Percentiles rank a stretch among this genome's conserved stretches.
phyloP scores from a whole-genome alignment of 2,113 vertebrate species.

The Petroica traversi region DNA sequence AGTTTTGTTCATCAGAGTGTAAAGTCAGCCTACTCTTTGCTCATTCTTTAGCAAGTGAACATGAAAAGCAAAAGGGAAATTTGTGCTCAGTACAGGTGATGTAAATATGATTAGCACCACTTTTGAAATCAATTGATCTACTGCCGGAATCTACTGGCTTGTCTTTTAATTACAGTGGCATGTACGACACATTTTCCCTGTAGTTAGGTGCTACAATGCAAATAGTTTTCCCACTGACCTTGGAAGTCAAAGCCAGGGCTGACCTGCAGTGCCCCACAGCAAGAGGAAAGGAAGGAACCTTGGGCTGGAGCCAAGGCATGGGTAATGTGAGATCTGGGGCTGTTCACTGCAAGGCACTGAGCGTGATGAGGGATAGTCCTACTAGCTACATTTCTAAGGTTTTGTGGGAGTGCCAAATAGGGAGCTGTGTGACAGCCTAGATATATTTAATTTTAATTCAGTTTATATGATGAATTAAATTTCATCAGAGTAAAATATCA shows the following conservation, averaged over 20 bases:
- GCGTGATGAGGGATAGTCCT: accelerated
- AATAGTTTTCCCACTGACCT: not conserved
- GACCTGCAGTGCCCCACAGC: not conserved
- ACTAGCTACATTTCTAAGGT: not conserved
- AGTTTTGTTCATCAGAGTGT: not conserved
- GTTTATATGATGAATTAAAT: not conserved
- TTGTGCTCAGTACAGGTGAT: not conserved
- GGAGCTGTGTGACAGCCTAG: not conserved
- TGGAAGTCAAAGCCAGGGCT: not conserved
- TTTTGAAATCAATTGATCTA: not conserved
- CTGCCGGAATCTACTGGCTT: not conserved
- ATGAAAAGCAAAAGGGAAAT: not conserved
- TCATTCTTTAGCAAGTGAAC: not conserved
- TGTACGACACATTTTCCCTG: not conserved
- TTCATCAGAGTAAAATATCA: not conserved
- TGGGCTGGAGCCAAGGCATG: accelerated
- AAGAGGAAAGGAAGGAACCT: not conserved
- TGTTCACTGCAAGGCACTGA: no score
- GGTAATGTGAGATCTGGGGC: not conserved
- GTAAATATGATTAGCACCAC: not conserved
- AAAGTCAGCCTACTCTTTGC: not conserved
- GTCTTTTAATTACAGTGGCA: not conserved
- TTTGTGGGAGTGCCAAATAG: not conserved
- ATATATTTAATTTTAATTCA: not conserved
- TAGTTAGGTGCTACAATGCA: not conserved